phyloP scores from a whole-genome alignment of 92 coral and sea anemone genomes.

The Phenganax marumi region DNA sequence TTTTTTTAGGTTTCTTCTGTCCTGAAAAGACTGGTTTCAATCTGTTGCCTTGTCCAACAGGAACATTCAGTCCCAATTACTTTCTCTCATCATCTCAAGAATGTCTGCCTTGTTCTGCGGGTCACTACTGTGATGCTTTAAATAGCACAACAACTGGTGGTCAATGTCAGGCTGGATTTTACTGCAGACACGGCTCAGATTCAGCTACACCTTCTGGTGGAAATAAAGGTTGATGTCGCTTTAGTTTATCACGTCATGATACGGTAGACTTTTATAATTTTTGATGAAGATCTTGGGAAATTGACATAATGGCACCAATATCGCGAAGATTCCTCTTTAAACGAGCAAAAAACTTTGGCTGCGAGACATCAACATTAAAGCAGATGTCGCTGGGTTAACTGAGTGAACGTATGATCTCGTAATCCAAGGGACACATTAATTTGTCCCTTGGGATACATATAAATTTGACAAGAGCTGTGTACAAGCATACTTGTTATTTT shows the following conservation, averaged over 20 bases:
- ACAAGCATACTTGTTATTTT: no score
- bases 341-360: no score
- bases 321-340: no score
- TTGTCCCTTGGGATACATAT: no score
- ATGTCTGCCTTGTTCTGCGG: conserved; percentile 82
- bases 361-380: no score
- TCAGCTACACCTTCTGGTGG: conserved; percentile 83
- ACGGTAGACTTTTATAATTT: neutral
- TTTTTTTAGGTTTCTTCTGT: conserved; percentile 79
- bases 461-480: no score
- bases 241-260: neutral
- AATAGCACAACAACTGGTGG: conserved; percentile 80
- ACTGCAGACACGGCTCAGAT: conserved; percentile 94
- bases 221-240: conserved; percentile 28
- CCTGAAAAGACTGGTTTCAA: conserved; percentile 81
- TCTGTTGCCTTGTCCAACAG: conserved; percentile 88
- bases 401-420: no score
- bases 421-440: no score
- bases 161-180: conserved; percentile 80
- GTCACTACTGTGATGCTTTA: conserved; percentile 70
- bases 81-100: conserved; percentile 68
- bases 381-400: no score
- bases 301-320: no score
- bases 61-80: conserved; percentile 82
- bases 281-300: no score